A percentile compares a stretch with the other conserved stretches of the same genome.
Conservation (phyloP, 2,888 invertebrate species). For the Eupithecia insigniata region DNA sequence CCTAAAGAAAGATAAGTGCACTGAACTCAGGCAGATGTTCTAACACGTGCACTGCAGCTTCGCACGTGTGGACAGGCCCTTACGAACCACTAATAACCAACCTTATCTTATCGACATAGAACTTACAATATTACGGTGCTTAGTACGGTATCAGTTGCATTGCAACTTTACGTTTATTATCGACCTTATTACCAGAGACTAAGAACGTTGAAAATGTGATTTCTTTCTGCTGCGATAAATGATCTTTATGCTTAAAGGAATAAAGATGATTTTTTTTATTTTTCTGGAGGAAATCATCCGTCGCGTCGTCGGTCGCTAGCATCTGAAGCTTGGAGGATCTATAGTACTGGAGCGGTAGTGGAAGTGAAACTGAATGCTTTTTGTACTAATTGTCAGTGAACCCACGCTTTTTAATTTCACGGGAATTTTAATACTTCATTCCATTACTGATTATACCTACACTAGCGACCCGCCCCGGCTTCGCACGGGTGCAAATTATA, state of each 20-base stretch:
- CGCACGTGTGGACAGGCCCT: slow-evolving; percentile 39
- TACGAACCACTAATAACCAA: slow-evolving; percentile 4
- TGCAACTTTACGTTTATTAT: slow-evolving; percentile 1
- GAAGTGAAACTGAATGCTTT: slow-evolving; percentile 10
- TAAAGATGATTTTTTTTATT: slow-evolving; percentile 20
- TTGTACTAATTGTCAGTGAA: not conserved
- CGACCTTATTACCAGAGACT: slow-evolving; percentile 11
- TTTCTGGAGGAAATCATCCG: slow-evolving; percentile 48
- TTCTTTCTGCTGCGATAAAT: slow-evolving; percentile 13
- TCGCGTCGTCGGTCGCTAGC: slow-evolving; percentile 41
- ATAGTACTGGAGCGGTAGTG: slow-evolving; percentile 28
- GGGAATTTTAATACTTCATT: no score
- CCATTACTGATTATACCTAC: no score
- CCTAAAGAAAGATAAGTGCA: slow-evolving; percentile 41
- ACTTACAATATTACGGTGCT: not conserved
- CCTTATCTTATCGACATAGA: slow-evolving; percentile 8
- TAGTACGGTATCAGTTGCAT: not conserved
- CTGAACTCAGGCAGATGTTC: slow-evolving; percentile 49
- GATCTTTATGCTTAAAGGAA: slow-evolving; percentile 26
- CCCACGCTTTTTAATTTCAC: not conserved
- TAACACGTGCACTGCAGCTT: slow-evolving; percentile 42
- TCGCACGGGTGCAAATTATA: no score
- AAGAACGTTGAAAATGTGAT: slow-evolving; percentile 26
- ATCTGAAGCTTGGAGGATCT: slow-evolving; percentile 25
- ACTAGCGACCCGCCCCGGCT: no score